These are phyloP conservation scores for Notechis scutatus DNA, from an alignment of 2,113 vertebrate genomes.

Conservation along the genomic window DNA sequence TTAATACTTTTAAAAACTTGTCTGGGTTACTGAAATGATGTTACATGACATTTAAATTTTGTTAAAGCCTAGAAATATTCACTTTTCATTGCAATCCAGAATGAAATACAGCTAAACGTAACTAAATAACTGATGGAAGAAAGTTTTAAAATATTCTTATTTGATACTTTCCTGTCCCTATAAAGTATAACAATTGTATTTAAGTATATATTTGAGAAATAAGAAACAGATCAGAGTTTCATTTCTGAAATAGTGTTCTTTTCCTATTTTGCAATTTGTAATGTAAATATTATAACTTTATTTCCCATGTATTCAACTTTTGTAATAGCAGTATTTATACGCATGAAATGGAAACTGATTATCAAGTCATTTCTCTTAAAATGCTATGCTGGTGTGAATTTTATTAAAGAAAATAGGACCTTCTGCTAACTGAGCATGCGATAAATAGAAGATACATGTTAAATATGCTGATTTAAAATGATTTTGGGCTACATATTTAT, in stretches of 20 bases:
- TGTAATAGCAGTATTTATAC: slow-evolving; percentile 68
- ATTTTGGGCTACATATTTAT: slow-evolving; percentile 64
- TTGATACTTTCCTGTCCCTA: background rate
- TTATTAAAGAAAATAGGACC: background rate
- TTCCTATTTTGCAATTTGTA: slow-evolving; percentile 57
- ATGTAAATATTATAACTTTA: slow-evolving; percentile 64
- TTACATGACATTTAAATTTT: background rate
- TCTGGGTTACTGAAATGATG: background rate
- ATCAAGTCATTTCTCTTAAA: slow-evolving; percentile 17
- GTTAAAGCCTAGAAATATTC: background rate
- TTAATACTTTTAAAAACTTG: background rate
- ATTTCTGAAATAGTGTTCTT: slow-evolving; percentile 29
- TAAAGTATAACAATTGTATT: background rate
- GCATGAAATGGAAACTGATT: slow-evolving; percentile 60
- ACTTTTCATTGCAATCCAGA: background rate
- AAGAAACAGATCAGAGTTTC: background rate
- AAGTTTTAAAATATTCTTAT: background rate
- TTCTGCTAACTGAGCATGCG: background rate
- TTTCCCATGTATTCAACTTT: slow-evolving; percentile 62
- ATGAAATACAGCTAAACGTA: background rate
- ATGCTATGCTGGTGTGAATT: background rate
- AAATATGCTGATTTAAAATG: slow-evolving; percentile 59
- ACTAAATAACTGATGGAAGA: background rate
- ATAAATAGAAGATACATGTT: slow-evolving; percentile 33
- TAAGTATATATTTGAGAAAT: background rate